Base-by-base conservation (phyloP, 2,888 invertebrate genomes). In the Aradus depressus region DNA sequence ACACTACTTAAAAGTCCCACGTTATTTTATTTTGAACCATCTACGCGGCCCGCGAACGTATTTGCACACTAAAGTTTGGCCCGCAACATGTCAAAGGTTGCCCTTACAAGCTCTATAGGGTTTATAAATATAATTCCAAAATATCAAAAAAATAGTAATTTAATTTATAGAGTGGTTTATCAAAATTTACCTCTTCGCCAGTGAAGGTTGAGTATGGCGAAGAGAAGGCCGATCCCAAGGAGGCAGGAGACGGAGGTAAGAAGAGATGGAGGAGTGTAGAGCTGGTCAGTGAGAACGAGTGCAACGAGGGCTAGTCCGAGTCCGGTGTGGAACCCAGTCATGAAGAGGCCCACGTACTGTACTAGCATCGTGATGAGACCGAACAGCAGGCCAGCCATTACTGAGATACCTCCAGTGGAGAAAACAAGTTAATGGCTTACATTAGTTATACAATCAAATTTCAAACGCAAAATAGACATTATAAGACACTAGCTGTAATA, bases 281-380 rank as follows among this genome's bases (percentile, higher is more conserved):
- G 70, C 61, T 80, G 77, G 58, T 77, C 77, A 52, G 76, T 76
- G 14, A 72, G 66, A 28, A 77, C 72, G 45, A 81, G 69, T 1
- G 75, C 43, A 5, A 16, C 50, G 25, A 50, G 32, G 10, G 72
- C 77, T 38, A 80, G 65, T 3, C 77, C 79, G 22, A 77, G 63
- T 19, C 86, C 86, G 1, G 83, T 79, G 65, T 84, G 83, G 62
- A 86, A 77, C 28, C 86, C 86, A 19, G 81, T 80, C 75, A 85
- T 80, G 68, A 86, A 86, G 51, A 87, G 75, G 4, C 85, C 85
- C 32, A 85, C 82, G 64, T 85, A 84, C 64, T 84, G 84, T 52
- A 86, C 83, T 62, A 86, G 72, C 81, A 84, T 83, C 10, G 84
- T 85, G 63, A 86, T 81, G 53, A 85, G 74, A 12, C 86, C 86